Conservation (phyloP, 1,140 invertebrate genomes). For the Leptopilina clavipes region DNA sequence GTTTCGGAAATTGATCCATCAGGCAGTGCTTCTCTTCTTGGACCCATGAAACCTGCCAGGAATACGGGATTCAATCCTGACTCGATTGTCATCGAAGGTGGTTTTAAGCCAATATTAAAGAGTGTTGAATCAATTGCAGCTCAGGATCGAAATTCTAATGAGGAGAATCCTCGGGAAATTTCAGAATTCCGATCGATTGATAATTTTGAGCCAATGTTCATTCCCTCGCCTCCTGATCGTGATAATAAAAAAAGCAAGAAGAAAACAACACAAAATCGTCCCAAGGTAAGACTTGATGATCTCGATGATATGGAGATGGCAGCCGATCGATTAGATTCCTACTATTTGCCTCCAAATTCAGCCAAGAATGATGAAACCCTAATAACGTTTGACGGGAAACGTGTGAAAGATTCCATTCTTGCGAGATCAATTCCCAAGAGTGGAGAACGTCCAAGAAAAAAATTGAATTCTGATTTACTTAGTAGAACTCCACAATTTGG, state of each 20-base stretch:
- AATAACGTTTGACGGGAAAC: constrained; percentile 84
- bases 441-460: constrained; percentile 55
- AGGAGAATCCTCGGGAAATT: no score
- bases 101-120: constrained; percentile 87
- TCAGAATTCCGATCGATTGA: constrained; percentile 59
- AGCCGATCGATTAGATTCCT: constrained; percentile 73
- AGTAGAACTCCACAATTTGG: constrained; percentile 82
- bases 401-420: constrained; percentile 79
- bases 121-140: constrained; percentile 70
- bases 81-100: constrained; percentile 86
- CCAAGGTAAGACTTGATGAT: constrained; percentile 55
- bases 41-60: constrained; percentile 67
- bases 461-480: constrained; percentile 74
- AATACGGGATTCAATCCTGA: constrained; percentile 87
- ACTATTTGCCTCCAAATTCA: constrained; percentile 40
- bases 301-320: constrained; percentile 78
- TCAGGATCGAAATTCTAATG: constrained; percentile 73
- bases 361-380: constrained; percentile 67
- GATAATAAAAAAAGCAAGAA: constrained; percentile 69
- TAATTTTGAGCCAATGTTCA: constrained; percentile 83
- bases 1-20: constrained; percentile 47
- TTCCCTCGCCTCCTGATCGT: constrained; percentile 80
- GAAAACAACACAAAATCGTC: constrained; percentile 59
- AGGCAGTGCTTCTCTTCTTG: constrained; percentile 11
- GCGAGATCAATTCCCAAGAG: constrained; percentile 77